Evolutionary conservation across 2,113 vertebrate species (phyloP).

Genomic region (Oncorhynchus nerka): DNA sequence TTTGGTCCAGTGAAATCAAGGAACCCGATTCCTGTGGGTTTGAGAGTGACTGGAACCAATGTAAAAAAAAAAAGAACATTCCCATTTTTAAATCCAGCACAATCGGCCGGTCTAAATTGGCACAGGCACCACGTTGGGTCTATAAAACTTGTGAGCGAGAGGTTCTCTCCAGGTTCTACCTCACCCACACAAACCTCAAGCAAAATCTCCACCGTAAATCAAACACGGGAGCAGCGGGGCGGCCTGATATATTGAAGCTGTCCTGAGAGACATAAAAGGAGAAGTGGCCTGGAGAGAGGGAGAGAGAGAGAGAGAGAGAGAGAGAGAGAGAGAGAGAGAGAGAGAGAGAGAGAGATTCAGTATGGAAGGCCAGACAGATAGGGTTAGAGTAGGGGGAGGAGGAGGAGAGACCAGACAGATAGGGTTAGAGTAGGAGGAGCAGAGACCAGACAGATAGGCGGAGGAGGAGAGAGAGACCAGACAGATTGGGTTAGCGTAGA

Average conservation of each 20-base stretch:
- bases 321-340: too few relatives aligned
- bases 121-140: constrained; percentile 18
- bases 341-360: too few relatives aligned
- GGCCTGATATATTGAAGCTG: constrained; percentile 39
- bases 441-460: too few relatives aligned
- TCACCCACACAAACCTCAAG: constrained; percentile 26
- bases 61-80: constrained; percentile 24
- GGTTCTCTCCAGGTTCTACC: constrained; percentile 29
- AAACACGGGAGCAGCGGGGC: constrained; percentile 22
- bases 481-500: too few relatives aligned
- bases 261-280: constrained; percentile 45
- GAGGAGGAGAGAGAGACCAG: too few relatives aligned
- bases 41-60: constrained; percentile 25
- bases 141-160: constrained; percentile 14
- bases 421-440: too few relatives aligned
- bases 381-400: too few relatives aligned
- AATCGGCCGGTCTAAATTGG: constrained; percentile 34
- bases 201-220: constrained; percentile 37
- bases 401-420: too few relatives aligned
- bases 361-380: too few relatives aligned
- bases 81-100: neutral
- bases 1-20: constrained; percentile 32
- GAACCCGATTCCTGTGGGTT: constrained; percentile 16
- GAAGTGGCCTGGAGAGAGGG: constrained; percentile 1
- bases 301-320: too few relatives aligned